Conservation (phyloP, 1,140 invertebrate genomes). For the Leptinotarsa texana region DNA sequence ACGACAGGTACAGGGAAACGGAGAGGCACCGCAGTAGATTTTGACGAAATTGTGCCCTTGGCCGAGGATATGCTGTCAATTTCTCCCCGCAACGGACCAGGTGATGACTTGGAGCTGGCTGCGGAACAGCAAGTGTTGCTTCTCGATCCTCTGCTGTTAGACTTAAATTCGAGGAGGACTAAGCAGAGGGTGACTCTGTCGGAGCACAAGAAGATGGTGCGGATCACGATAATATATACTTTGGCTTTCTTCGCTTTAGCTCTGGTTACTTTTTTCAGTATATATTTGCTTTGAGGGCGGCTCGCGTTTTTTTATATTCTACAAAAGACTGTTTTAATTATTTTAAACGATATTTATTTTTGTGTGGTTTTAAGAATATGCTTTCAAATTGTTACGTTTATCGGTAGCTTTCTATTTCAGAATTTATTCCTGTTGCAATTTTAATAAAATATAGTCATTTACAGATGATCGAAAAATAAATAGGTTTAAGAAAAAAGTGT, state of each 20-base stretch:
- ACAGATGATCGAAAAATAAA: no score
- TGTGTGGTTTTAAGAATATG: constrained; percentile 13
- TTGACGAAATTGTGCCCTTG: constrained; percentile 51
- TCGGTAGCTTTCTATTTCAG: neutral
- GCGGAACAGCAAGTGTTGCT: constrained; percentile 51
- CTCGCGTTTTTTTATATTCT: no score
- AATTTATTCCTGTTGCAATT: neutral
- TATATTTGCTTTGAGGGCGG: constrained; percentile 56
- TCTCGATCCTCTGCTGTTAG: constrained; percentile 58
- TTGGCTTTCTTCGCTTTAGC: constrained; percentile 59
- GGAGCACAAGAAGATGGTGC: constrained; percentile 58
- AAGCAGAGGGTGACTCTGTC: constrained; percentile 49
- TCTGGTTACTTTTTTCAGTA: constrained; percentile 60
- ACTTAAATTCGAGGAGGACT: constrained; percentile 43
- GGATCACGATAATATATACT: constrained; percentile 59
- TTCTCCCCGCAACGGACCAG: neutral
- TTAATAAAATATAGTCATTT: neutral
- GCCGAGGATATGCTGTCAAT: constrained; percentile 9
- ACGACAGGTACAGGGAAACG: constrained; percentile 27
- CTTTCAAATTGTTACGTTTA: constrained; percentile 14
- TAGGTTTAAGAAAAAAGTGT: no score
- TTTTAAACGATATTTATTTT: constrained; percentile 29
- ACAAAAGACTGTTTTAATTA: constrained; percentile 14
- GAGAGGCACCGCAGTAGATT: constrained; percentile 34
- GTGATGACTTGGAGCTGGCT: neutral